phyloP scores from a whole-genome alignment of 1,140 invertebrate species.

The Drosophila pandora region DNA sequence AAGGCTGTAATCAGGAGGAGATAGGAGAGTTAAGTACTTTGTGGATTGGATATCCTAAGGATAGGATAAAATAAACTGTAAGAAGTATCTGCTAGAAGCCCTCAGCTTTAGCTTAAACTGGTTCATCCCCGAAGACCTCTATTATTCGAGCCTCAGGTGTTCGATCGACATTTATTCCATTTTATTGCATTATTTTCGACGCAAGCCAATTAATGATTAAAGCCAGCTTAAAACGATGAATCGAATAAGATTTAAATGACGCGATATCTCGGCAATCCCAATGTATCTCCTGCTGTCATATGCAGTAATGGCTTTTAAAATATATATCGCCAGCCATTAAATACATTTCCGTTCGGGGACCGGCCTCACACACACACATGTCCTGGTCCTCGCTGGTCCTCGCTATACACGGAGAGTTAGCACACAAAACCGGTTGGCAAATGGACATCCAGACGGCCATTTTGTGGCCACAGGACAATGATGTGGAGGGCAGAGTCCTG shows the following conservation, averaged over 20 bases:
- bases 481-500: conserved; percentile 33
- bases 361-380: neutral
- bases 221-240: conserved; percentile 19
- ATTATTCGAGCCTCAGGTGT: neutral
- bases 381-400: neutral
- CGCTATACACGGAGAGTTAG: conserved; percentile 39
- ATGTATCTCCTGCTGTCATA: conserved; percentile 59
- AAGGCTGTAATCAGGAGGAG: no score
- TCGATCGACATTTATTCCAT: conserved; percentile 1
- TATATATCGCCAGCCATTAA: conserved; percentile 59
- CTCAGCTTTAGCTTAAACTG: no score
- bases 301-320: conserved; percentile 62
- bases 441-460: conserved; percentile 59
- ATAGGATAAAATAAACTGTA: no score
- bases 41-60: no score
- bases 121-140: neutral
- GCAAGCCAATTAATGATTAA: conserved; percentile 39
- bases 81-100: no score
- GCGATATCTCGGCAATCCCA: conserved; percentile 31
- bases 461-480: conserved; percentile 59
- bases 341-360: conserved; percentile 47
- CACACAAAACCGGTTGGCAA: conserved; percentile 56
- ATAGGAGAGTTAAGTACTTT: no score
- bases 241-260: conserved; percentile 28
- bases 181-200: neutral